phyloP scores from a whole-genome alignment of 2,113 vertebrate species.

The Xenopus tropicalis region UCB_Xtro_10.0 CM004449.2:82859001-82859500 shows the following conservation, averaged over 20 bases:
- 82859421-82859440: constrained; percentile 8
- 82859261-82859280: constrained; percentile 17
- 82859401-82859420: background rate
- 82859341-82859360: too few relatives aligned
- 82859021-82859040: constrained; percentile 13
- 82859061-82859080: constrained; percentile 1
- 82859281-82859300: background rate
- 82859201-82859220: background rate
- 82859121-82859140: constrained; percentile 9
- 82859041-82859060: constrained; percentile 14
- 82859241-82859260: background rate
- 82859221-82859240: background rate
- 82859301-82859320: background rate
- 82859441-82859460: background rate
- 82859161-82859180: background rate
- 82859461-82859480: too few relatives aligned
- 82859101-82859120: background rate
- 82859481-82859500: too few relatives aligned
- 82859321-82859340: background rate
- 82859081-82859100: constrained; percentile 19
- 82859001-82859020: background rate
- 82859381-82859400: background rate
- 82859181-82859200: too few relatives aligned
- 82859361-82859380: too few relatives aligned
- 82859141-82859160: constrained; percentile 6